phyloP scores from a whole-genome alignment of 1,140 invertebrate species.

The Cotesia vestalis region DNA sequence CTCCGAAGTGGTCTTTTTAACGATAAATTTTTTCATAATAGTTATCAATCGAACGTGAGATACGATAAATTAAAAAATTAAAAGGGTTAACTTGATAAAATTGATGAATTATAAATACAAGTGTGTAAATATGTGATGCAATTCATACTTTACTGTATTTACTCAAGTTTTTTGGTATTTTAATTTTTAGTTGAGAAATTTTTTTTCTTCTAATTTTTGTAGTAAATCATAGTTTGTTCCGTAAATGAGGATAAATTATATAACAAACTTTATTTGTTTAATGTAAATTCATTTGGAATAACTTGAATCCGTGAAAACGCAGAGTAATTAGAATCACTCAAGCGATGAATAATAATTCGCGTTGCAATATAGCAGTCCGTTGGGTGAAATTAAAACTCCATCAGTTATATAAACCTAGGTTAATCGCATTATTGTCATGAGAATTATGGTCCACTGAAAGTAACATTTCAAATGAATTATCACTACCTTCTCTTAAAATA shows the following conservation, averaged over 20 bases:
- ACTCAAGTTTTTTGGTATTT: no score
- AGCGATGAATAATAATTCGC: slow-evolving; percentile 2
- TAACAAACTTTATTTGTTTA: neutral
- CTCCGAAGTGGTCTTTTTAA: no score
- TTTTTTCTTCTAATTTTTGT: no score
- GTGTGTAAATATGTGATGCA: no score
- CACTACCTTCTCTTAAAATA: neutral
- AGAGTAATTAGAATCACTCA: slow-evolving; percentile 10
- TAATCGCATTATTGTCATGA: neutral
- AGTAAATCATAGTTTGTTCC: neutral
- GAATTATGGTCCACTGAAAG: neutral
- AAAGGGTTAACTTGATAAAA: no score
- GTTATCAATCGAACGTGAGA: no score
- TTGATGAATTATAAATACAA: no score
- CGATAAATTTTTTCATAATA: no score
- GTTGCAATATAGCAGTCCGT: neutral
- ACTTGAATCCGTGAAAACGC: neutral
- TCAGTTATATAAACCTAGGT: slow-evolving; percentile 1
- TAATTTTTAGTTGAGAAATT: no score
- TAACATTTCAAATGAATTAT: neutral
- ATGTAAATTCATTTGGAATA: slow-evolving; percentile 1
- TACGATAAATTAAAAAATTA: no score
- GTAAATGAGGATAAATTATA: neutral
- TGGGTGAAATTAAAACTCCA: neutral
- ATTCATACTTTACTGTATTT: no score